A percentile compares a stretch with the other conserved stretches of the same genome.
Conservation (phyloP, 2,113 vertebrate genomes). For the Pelusios castaneus region DNA sequence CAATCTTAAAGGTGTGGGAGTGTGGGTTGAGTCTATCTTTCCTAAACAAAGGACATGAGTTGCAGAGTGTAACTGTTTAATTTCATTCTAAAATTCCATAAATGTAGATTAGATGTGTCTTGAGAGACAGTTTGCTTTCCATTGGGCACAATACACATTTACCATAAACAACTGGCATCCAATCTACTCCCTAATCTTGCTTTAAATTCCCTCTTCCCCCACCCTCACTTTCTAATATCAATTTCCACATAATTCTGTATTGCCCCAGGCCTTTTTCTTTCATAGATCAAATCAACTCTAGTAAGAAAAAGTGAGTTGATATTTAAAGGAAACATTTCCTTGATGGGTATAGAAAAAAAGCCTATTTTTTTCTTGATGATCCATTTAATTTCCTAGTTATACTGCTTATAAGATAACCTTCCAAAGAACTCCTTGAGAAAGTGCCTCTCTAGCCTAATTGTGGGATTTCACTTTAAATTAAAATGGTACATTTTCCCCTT, state of each 20-base stretch:
- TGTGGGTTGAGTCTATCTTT: neutral
- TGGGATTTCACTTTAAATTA: slow-evolving; percentile 49
- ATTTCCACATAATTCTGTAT: slow-evolving; percentile 60
- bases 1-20: slow-evolving; percentile 47
- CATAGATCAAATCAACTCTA: slow-evolving; percentile 61
- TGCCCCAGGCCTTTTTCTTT: slow-evolving; percentile 42
- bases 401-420: slow-evolving; percentile 43
- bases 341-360: slow-evolving; percentile 13
- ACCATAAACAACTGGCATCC: slow-evolving; percentile 54
- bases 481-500: slow-evolving; percentile 8
- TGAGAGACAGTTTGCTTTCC: slow-evolving; percentile 36
- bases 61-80: slow-evolving; percentile 55
- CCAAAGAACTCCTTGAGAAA: slow-evolving; percentile 50
- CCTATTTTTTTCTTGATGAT: slow-evolving; percentile 60
- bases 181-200: slow-evolving; percentile 60
- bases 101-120: slow-evolving; percentile 13
- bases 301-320: slow-evolving; percentile 49
- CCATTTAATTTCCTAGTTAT: slow-evolving; percentile 65
- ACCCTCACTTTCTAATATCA: slow-evolving; percentile 61
- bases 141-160: neutral
- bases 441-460: slow-evolving; percentile 24
- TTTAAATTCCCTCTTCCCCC: slow-evolving; percentile 58
- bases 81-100: slow-evolving; percentile 52
- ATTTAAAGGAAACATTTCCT: slow-evolving; percentile 57
- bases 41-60: slow-evolving; percentile 25